These are phyloP conservation scores for Setophaga petechia DNA, from an alignment of 2,113 vertebrate genomes.

Conservation along the genomic window DNA sequence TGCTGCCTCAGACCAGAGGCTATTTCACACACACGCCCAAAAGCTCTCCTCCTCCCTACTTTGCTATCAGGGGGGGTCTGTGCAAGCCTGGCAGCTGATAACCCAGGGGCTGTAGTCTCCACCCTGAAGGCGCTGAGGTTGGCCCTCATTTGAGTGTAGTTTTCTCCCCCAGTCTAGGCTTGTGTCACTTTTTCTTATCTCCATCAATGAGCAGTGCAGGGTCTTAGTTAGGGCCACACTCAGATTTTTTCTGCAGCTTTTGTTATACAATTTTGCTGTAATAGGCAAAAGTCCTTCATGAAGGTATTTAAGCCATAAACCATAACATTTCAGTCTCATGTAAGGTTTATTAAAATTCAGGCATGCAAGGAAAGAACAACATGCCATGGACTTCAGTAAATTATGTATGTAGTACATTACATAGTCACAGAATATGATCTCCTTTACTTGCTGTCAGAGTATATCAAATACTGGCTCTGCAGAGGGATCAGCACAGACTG, in stretches of 20 bases:
- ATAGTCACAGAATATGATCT: background rate
- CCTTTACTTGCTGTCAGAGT: background rate
- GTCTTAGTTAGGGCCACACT: background rate
- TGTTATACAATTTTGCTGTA: background rate
- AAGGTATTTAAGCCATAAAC: background rate
- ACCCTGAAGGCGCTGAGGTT: background rate
- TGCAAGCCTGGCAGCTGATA: background rate
- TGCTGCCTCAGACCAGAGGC: background rate
- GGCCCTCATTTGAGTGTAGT: background rate
- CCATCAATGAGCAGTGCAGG: too few relatives aligned
- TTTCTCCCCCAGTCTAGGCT: background rate
- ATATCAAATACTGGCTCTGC: background rate
- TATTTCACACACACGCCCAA: background rate
- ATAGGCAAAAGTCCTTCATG: background rate
- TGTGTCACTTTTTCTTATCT: background rate
- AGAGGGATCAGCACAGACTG: background rate
- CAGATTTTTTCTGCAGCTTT: background rate
- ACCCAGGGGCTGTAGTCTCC: fast-evolving
- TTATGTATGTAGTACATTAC: background rate
- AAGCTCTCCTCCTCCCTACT: background rate
- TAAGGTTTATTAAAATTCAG: background rate
- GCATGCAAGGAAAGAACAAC: background rate
- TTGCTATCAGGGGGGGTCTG: background rate
- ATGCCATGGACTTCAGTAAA: background rate
- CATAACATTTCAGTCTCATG: background rate